Evolutionary conservation across 1,140 invertebrate genomes (phyloP), one percentile per base, ranked within the genome.

Genomic region (Anoplophora glabripennis): DNA sequence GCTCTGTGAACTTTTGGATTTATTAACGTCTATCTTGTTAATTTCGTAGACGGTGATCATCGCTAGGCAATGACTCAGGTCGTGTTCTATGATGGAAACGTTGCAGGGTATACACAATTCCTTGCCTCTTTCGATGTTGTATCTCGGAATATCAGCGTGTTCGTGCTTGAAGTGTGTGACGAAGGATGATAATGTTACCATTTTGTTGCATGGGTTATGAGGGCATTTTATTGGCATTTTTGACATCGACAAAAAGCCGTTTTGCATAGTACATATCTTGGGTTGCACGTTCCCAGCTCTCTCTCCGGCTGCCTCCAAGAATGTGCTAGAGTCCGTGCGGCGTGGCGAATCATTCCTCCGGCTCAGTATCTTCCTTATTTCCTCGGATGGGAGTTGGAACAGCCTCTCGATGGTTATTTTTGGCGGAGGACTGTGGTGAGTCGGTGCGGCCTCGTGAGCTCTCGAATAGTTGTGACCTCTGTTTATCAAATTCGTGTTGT

Each of bases 151-250:
- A 35, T 71, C 64, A 11, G 63, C 53, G 41, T 74, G 72, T 37
- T 74, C 72, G 15, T 66, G 65, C 48, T 69, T 71, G 52, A 72
- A 74, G 52, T 74, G 72, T 15, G 51, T 68, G 14, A 66, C 58
- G 35, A 74, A 71, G 5, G 69, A 64, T 4, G 72, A 72, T n/a
- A 69, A 45, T 3, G 72, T 68, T 10, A 74, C 63, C 18, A 69
- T 69, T 53, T 72, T 72, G 38, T 61, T 59, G 45, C 72, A 74
- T 8, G 53, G 59, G 28, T 68, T 65, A 44, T 74, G 71, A 7
- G 69, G 71, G 46, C 72, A 74, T 33, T 57, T 61, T 12, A 74
- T 49, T 5, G 72, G 72, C 35, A 68, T 66, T 57, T 65, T 65
- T 7, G 69, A 69, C 8, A 42, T 53, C 11, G 47, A 14, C 10